phyloP scores from a whole-genome alignment of 2,888 invertebrate species.

The Ethmia dodecea region DNA sequence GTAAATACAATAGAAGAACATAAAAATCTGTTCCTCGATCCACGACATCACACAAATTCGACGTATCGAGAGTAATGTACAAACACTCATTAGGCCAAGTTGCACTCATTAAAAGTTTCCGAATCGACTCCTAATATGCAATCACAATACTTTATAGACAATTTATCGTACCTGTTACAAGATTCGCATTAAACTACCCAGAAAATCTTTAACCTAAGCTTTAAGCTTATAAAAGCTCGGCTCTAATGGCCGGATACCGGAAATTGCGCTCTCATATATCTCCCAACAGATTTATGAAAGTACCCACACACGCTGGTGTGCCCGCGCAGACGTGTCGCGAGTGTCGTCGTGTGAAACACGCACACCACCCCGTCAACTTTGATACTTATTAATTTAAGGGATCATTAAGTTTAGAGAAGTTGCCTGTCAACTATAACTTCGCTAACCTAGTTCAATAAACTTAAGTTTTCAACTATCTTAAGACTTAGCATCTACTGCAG shows the following conservation, averaged over 20 bases:
- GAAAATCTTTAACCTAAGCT: conserved; percentile 79
- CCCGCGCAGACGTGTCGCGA: conserved; percentile 48
- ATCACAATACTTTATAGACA: conserved; percentile 77
- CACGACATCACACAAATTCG: too few relatives aligned
- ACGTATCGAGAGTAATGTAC: conserved; percentile 25
- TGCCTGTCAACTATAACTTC: conserved; percentile 34
- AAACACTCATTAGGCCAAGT: conserved; percentile 71
- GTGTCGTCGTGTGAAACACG: conserved; percentile 32
- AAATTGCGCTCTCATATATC: conserved; percentile 94
- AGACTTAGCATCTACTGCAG: neutral
- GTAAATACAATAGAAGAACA: too few relatives aligned
- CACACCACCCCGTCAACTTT: conserved; percentile 46
- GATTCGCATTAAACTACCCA: conserved; percentile 78
- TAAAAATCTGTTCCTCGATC: neutral
- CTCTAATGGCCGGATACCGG: conserved; percentile 92
- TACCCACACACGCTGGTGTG: conserved; percentile 79
- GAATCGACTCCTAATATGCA: conserved; percentile 76
- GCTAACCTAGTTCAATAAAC: conserved; percentile 19
- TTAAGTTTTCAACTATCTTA: conserved; percentile 5
- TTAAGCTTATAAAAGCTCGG: conserved; percentile 82
- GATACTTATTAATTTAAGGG: conserved; percentile 72
- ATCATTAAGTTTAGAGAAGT: conserved; percentile 58
- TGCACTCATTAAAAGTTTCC: conserved; percentile 75
- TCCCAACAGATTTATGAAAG: conserved; percentile 94
- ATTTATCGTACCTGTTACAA: conserved; percentile 78